Evolutionary conservation across 2,888 invertebrate genomes (phyloP).

Genomic region (Agrochola macilenta): DNA sequence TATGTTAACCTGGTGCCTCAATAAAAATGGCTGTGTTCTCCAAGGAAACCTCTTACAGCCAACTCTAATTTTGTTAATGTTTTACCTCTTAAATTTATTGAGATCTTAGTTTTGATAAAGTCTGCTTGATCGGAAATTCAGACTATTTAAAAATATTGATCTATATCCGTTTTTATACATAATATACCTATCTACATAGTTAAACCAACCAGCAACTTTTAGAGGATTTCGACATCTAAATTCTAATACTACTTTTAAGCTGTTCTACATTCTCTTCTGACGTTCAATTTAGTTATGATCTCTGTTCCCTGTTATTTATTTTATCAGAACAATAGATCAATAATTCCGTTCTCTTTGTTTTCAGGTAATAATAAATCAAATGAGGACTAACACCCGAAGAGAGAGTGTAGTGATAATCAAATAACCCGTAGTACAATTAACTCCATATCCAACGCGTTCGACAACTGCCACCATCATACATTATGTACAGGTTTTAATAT

Average conservation of each 20-base stretch:
- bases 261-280: too few species aligned
- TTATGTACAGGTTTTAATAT: conserved; percentile 28
- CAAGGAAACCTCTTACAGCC: conserved; percentile 3
- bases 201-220: background rate
- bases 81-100: background rate
- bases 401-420: conserved; percentile 73
- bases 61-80: background rate
- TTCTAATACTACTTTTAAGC: too few species aligned
- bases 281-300: background rate
- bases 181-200: background rate
- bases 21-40: background rate
- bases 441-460: conserved; percentile 82
- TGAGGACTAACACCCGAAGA: conserved; percentile 67
- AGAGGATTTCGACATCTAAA: background rate
- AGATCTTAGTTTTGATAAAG: background rate
- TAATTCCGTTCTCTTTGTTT: conserved; percentile 7
- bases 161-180: background rate
- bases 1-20: background rate
- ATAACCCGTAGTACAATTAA: conserved; percentile 85
- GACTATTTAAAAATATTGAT: background rate
- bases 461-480: conserved; percentile 73
- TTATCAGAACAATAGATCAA: background rate
- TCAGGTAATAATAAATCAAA: conserved; percentile 79
- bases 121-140: background rate
- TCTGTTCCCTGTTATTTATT: background rate